Base-by-base conservation (phyloP, 2,888 invertebrate genomes). In the Melipona beecheii region DNA sequence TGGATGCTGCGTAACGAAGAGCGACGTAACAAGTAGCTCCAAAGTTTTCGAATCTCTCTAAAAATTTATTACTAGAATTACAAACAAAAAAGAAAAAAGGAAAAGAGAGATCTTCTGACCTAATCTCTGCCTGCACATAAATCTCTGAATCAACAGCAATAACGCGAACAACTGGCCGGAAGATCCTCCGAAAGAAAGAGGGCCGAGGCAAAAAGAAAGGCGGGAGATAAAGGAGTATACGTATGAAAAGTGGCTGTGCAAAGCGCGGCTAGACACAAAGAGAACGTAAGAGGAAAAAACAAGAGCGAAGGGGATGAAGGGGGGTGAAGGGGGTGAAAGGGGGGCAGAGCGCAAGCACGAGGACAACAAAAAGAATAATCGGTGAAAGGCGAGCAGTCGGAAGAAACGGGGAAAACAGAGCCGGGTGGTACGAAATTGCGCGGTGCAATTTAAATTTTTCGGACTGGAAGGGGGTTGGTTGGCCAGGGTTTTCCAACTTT, bases 371-470 rank as follows among this genome's bases (percentile, higher is more conserved):
- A 27, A 62, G 27, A 60, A 50, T 21, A 49, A 36, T 36, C 31
- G 27, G 5, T 56, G 66, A 60, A 74, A 72, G 31, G 49, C 70
- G 49, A 49, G 31, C 58, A 36, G 52, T 74, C 74, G 58, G 68
- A 72, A 71, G 83, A 71, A 75, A 74, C 52, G 72, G 64, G 49
- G 31, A 73, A 78, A 73, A 70, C 50, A 52, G 60, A 19, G 31
- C 43, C 13, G 21, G 24, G 4, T 69, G 77, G 83, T 81, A 64
- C 13, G 86, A 87, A 84, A 75, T 84, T 81, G 71, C 81, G 84
- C 85, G 86, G 78, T 52, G 90, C 90, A 88, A 92, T 92, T 90
- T 90, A 89, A 92, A 92, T 92, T 90, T 43, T 87, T 88, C 79
- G 87, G 82, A 81, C 76, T 64, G 75, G 75, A 9, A 11, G 43